These are phyloP conservation scores for Eretmocerus hayati DNA, from an alignment of 2,888 invertebrate species.

Conservation along the genomic window DNA sequence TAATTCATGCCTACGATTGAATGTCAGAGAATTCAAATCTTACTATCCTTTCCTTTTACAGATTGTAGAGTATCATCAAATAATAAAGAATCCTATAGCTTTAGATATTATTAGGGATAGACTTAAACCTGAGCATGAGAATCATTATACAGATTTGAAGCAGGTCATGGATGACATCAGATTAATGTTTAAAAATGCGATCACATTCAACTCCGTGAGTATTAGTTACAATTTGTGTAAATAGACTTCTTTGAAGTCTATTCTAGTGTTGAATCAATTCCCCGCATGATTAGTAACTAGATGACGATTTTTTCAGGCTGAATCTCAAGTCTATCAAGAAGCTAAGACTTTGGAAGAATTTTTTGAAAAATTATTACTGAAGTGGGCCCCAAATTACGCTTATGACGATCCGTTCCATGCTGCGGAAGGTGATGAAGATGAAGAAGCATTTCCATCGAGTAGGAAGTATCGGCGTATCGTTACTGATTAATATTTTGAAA, in stretches of 20 bases:
- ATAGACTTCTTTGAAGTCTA: too few species aligned
- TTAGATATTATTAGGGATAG: conserved; percentile 75
- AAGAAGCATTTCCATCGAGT: conserved; percentile 49
- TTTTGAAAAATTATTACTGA: conserved; percentile 72
- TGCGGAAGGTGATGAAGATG: conserved; percentile 47
- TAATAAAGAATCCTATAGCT: conserved; percentile 75
- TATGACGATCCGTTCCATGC: conserved; percentile 50
- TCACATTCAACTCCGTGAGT: conserved; percentile 74
- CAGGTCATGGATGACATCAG: conserved; percentile 76
- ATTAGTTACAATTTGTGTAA: background rate
- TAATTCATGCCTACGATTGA: conserved; percentile 1
- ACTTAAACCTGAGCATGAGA: conserved; percentile 64
- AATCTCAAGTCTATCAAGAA: conserved; percentile 69
- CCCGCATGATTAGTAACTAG: too few species aligned
- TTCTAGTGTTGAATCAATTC: too few species aligned
- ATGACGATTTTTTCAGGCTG: conserved; percentile 60
- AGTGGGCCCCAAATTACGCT: conserved; percentile 74
- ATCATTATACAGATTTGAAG: conserved; percentile 67
- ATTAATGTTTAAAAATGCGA: conserved; percentile 82
- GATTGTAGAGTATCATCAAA: conserved; percentile 62
- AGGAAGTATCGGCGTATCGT: conserved; percentile 51
- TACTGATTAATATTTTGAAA: conserved; percentile 46
- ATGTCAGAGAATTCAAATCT: conserved; percentile 14
- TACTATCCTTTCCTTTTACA: conserved; percentile 34
- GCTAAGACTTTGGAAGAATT: conserved; percentile 78